These are phyloP conservation scores for Ctenopoma kingsleyae DNA, from an alignment of 2,797 vertebrate species.

Conservation along the genomic window DNA sequence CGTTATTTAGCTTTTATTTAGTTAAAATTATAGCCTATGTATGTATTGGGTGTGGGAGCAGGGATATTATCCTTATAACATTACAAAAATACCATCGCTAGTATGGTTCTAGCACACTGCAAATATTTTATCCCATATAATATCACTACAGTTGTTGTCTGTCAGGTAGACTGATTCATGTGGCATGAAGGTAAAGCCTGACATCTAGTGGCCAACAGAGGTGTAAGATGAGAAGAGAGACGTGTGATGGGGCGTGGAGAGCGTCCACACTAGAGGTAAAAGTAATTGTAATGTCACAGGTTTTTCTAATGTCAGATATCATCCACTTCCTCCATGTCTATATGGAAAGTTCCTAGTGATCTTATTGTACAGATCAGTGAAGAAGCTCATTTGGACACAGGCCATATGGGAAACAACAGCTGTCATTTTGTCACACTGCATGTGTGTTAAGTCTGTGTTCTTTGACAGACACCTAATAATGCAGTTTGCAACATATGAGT, in stretches of 20 bases:
- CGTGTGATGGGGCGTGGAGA: not conserved
- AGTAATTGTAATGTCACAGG: not conserved
- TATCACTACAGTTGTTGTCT: not conserved
- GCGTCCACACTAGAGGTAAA: slow-evolving; percentile 11
- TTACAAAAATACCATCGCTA: not conserved
- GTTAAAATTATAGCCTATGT: too few relatives aligned
- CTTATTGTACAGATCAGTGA: not conserved
- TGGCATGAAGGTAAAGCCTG: slow-evolving; percentile 24
- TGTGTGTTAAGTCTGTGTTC: not conserved
- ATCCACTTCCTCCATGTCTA: not conserved
- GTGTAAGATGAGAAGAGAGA: not conserved
- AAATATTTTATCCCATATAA: not conserved
- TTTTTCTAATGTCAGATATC: not conserved
- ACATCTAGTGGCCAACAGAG: slow-evolving; percentile 47
- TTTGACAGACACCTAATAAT: not conserved
- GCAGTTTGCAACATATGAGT: not conserved
- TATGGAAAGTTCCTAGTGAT: not conserved
- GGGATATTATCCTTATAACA: too few relatives aligned
- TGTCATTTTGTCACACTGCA: not conserved
- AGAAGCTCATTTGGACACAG: too few relatives aligned
- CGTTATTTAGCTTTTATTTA: not conserved
- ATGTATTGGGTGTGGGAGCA: too few relatives aligned
- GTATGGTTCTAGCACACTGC: not conserved
- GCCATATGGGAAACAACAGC: too few relatives aligned
- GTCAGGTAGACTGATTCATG: not conserved